These are phyloP conservation scores for Megalopta genalis DNA, from an alignment of 1,140 invertebrate species.

Conservation along the genomic window DNA sequence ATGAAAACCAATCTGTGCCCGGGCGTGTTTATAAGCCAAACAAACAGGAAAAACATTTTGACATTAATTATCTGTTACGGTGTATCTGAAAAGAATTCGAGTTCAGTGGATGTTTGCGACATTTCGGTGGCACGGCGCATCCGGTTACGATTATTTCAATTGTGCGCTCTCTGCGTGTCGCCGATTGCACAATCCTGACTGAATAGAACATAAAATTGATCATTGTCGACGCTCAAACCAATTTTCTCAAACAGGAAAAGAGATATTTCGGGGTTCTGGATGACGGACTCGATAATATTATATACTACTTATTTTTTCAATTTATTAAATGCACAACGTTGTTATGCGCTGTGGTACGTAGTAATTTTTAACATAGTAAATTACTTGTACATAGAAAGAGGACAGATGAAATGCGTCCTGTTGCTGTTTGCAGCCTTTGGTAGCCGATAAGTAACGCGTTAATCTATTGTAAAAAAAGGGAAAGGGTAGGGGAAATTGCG, in stretches of 20 bases:
- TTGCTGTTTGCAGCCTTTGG: not conserved
- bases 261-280: not conserved
- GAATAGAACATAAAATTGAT: not conserved
- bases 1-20: not conserved
- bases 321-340: too few relatives aligned
- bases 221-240: not conserved
- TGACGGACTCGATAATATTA: not conserved
- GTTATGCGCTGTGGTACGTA: too few relatives aligned
- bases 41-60: slow-evolving; percentile 28
- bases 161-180: not conserved
- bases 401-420: too few relatives aligned
- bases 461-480: not conserved
- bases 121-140: slow-evolving; percentile 18
- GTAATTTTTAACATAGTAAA: too few relatives aligned
- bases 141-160: slow-evolving; percentile 9
- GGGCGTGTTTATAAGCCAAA: slow-evolving; percentile 24
- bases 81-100: slow-evolving; percentile 27
- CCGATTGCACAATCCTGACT: slow-evolving; percentile 6
- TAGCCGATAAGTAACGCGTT: not conserved
- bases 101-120: slow-evolving; percentile 9
- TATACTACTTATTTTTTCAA: not conserved
- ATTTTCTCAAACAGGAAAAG: not conserved
- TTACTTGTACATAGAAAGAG: too few relatives aligned
- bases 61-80: slow-evolving; percentile 25
- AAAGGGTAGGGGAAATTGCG: not conserved